A percentile compares a stretch with the other conserved stretches of the same genome.
Evolutionary conservation across 1,140 invertebrate species (phyloP).

Genomic region (Uloborus diversus): DNA sequence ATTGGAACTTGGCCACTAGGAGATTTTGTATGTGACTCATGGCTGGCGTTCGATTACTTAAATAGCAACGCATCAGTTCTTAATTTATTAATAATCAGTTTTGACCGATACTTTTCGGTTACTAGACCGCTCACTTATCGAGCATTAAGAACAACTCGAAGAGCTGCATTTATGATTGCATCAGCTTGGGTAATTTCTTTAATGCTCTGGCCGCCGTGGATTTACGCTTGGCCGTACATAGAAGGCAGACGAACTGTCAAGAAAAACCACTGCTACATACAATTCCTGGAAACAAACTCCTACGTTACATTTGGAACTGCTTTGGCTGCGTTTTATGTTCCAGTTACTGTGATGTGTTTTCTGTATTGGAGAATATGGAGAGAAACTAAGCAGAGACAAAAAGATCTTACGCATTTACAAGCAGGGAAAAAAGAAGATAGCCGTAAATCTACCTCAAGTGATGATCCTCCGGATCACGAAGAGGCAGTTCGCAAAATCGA

Average conservation of each 20-base stretch:
- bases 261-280: slow-evolving; percentile 69
- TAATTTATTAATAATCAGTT: slow-evolving; percentile 67
- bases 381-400: slow-evolving; percentile 95
- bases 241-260: slow-evolving; percentile 67
- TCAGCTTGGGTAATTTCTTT: slow-evolving; percentile 64
- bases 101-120: slow-evolving; percentile 70
- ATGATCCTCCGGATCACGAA: slow-evolving; percentile 57
- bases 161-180: slow-evolving; percentile 69
- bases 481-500: slow-evolving; percentile 49
- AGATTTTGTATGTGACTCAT: slow-evolving; percentile 65
- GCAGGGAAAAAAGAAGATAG: slow-evolving; percentile 89
- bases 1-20: slow-evolving; percentile 64
- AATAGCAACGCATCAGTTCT: slow-evolving; percentile 68
- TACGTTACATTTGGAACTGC: slow-evolving; percentile 68
- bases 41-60: slow-evolving; percentile 67
- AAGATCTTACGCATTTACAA: slow-evolving; percentile 91
- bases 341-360: slow-evolving; percentile 65
- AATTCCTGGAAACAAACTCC: slow-evolving; percentile 70
- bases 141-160: slow-evolving; percentile 68
- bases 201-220: slow-evolving; percentile 72
- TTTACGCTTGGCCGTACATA: slow-evolving; percentile 70
- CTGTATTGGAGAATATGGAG: slow-evolving; percentile 82
- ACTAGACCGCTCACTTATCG: slow-evolving; percentile 71
- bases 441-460: slow-evolving; percentile 87
- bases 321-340: slow-evolving; percentile 70